A percentile compares a stretch with the other conserved stretches of the same genome.
phyloP scores from a whole-genome alignment of 2,797 vertebrate species.

The Acipenser ruthenus region DNA sequence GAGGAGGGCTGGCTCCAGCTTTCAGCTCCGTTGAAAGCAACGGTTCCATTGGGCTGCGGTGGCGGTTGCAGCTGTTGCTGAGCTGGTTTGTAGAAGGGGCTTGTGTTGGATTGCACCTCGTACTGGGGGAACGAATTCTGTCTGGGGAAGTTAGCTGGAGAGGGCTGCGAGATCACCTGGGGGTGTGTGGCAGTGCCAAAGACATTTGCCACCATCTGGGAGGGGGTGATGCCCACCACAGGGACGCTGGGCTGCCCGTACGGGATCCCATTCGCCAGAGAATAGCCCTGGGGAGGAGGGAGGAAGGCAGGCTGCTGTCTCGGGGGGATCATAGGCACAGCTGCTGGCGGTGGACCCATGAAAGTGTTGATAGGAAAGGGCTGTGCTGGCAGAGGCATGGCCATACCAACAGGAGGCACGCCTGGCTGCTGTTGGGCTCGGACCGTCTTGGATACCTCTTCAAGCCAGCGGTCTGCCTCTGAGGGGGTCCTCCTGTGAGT shows the following conservation, averaged over 20 bases:
- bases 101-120: slow-evolving; percentile 46
- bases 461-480: slow-evolving; percentile 93
- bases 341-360: slow-evolving; percentile 60
- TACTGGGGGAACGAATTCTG: slow-evolving; percentile 47
- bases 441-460: slow-evolving; percentile 88
- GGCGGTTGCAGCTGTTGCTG: slow-evolving; percentile 10
- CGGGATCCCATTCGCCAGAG: slow-evolving; percentile 79
- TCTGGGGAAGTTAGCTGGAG: slow-evolving; percentile 52
- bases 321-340: slow-evolving; percentile 70
- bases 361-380: slow-evolving; percentile 64
- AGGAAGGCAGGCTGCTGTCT: slow-evolving; percentile 75
- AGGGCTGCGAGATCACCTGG: slow-evolving; percentile 55
- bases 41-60: slow-evolving; percentile 44
- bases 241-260: slow-evolving; percentile 76
- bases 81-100: slow-evolving; percentile 47
- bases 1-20: slow-evolving; percentile 53
- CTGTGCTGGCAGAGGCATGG: slow-evolving; percentile 48
- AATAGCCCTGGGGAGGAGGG: slow-evolving; percentile 58
- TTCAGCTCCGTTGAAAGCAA: slow-evolving; percentile 65
- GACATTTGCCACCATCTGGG: slow-evolving; percentile 94
- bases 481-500: slow-evolving; percentile 87
- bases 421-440: slow-evolving; percentile 54
- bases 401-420: slow-evolving; percentile 14
- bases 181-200: slow-evolving; percentile 82
- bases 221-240: slow-evolving; percentile 91